These are phyloP conservation scores for Danaus plexippus DNA, from an alignment of 1,140 invertebrate species.

Conservation along the genomic window DNA sequence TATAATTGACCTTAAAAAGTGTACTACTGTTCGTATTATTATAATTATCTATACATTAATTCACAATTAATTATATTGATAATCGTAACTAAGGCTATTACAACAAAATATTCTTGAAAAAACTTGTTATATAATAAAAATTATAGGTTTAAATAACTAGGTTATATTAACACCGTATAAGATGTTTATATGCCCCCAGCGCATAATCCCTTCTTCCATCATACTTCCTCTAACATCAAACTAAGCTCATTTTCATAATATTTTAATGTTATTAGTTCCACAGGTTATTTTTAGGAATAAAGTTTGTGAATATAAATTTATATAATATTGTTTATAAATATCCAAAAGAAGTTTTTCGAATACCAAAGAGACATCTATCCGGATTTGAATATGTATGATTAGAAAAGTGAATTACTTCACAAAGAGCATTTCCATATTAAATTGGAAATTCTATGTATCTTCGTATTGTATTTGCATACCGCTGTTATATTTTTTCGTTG, in stretches of 20 bases:
- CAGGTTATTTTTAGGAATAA: too few relatives aligned
- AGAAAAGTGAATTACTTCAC: slow-evolving; percentile 13
- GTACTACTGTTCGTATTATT: too few relatives aligned
- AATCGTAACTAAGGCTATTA: too few relatives aligned
- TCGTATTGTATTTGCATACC: slow-evolving; percentile 19
- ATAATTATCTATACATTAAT: too few relatives aligned
- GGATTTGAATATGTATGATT: slow-evolving; percentile 1
- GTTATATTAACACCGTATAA: neutral
- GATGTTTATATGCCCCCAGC: slow-evolving; percentile 10
- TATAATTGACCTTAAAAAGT: too few relatives aligned
- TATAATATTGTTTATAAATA: too few relatives aligned
- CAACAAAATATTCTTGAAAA: too few relatives aligned
- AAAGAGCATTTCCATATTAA: slow-evolving; percentile 23
- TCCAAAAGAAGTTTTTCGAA: too few relatives aligned
- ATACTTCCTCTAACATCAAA: slow-evolving; percentile 6
- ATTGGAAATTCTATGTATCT: slow-evolving; percentile 15
- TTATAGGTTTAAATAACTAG: neutral
- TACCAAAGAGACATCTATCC: too few relatives aligned
- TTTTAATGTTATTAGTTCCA: slow-evolving; percentile 1
- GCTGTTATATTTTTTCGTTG: slow-evolving; percentile 20
- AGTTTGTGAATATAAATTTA: too few relatives aligned
- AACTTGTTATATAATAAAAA: too few relatives aligned
- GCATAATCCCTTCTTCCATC: slow-evolving; percentile 12
- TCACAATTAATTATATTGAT: too few relatives aligned
- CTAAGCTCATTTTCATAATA: slow-evolving; percentile 13